A percentile compares a stretch with the other conserved stretches of the same genome.
Evolutionary conservation across 2,113 vertebrate genomes (phyloP).

Genomic region (Calypte anna): DNA sequence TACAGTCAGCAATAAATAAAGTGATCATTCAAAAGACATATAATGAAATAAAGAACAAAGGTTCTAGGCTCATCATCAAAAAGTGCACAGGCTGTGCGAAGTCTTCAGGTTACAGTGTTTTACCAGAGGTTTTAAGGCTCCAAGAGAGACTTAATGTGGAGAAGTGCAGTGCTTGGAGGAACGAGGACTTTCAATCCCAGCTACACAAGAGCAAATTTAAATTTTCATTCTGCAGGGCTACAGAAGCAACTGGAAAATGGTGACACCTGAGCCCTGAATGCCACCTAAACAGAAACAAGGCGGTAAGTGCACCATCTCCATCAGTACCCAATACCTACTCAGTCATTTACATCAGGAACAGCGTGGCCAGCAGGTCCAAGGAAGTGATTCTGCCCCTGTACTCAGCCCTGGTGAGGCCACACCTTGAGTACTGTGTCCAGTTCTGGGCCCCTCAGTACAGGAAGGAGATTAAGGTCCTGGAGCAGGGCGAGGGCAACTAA

Average conservation of each 20-base stretch:
- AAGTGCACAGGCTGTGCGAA: not conserved
- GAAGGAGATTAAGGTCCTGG: no score
- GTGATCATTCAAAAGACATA: not conserved
- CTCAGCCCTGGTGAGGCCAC: no score
- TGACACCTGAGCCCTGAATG: not conserved
- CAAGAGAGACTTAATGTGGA: not conserved
- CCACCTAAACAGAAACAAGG: not conserved
- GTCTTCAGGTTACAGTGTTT: not conserved
- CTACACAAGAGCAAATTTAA: not conserved
- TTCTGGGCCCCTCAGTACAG: no score
- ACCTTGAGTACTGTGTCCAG: no score
- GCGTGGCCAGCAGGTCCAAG: no score
- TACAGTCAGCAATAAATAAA: not conserved
- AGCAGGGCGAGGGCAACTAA: no score
- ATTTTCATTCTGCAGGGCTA: not conserved
- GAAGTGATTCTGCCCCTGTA: no score
- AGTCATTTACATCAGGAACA: not conserved
- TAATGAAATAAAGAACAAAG: not conserved
- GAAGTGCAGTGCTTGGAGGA: not conserved
- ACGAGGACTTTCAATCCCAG: not conserved
- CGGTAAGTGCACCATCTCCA: not conserved
- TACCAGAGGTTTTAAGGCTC: not conserved
- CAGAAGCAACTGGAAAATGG: not conserved
- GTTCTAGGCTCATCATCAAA: not conserved
- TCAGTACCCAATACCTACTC: not conserved